These are phyloP conservation scores for Elegia similella DNA, from an alignment of 2,888 invertebrate genomes.

Conservation along the genomic window DNA sequence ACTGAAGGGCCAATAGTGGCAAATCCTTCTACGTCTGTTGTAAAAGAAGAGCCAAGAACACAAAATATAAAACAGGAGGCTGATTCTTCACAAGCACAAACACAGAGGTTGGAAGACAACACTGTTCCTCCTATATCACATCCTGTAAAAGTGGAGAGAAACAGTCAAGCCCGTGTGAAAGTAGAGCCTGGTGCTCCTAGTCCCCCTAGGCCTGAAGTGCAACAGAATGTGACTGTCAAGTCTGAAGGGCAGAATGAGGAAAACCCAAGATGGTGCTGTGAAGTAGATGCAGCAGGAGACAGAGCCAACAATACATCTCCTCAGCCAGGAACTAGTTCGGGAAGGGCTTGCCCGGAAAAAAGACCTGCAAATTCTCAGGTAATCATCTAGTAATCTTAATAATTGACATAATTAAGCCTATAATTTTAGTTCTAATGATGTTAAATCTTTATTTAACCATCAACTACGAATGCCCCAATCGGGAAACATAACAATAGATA, in stretches of 20 bases:
- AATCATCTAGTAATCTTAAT: too few relatives aligned
- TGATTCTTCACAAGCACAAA: conserved; percentile 23
- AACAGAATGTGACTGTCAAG: conserved; percentile 49
- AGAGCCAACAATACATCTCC: conserved; percentile 49
- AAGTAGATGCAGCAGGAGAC: conserved; percentile 48
- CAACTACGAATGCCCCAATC: too few relatives aligned
- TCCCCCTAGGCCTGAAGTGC: conserved; percentile 28
- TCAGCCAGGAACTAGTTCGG: conserved; percentile 67
- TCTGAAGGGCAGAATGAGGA: conserved; percentile 35
- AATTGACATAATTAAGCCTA: background rate
- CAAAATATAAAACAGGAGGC: conserved; percentile 54
- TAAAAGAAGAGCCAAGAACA: conserved; percentile 57
- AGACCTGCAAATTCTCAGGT: conserved; percentile 38
- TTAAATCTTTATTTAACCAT: too few relatives aligned
- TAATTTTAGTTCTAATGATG: too few relatives aligned
- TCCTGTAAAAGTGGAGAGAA: conserved; percentile 48
- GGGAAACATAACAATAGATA: too few relatives aligned
- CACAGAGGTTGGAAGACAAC: conserved; percentile 24
- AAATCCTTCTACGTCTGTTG: conserved; percentile 34
- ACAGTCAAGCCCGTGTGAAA: conserved; percentile 44
- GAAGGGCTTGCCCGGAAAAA: conserved; percentile 34
- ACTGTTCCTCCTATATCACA: conserved; percentile 26
- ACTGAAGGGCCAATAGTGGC: conserved; percentile 28
- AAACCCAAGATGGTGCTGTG: conserved; percentile 35
- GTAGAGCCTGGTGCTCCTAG: conserved; percentile 43